These are phyloP conservation scores for Rhinoderma darwinii DNA, from an alignment of 2,113 vertebrate genomes.

Conservation along the genomic window DNA sequence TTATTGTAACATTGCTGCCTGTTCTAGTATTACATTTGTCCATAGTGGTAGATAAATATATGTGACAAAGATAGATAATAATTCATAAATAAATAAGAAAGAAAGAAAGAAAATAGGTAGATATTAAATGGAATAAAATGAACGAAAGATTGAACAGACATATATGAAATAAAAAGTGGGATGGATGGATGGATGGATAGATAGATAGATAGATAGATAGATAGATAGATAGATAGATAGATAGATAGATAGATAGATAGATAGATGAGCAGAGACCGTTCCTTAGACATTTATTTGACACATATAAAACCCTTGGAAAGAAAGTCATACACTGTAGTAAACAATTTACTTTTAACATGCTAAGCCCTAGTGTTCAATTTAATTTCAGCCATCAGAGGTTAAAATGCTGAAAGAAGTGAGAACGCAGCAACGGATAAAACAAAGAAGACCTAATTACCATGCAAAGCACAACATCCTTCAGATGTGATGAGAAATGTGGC, in stretches of 20 bases:
- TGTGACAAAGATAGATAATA: not conserved
- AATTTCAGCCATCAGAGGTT: slow-evolving; percentile 66
- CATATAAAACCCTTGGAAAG: not conserved
- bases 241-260: slow-evolving; percentile 55
- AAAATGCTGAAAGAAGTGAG: slow-evolving; percentile 69
- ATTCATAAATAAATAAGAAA: slow-evolving; percentile 28
- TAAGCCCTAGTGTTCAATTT: slow-evolving; percentile 62
- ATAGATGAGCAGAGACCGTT: no score
- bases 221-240: slow-evolving; percentile 15
- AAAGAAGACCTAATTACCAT: slow-evolving; percentile 87
- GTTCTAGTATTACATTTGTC: not conserved
- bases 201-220: no score
- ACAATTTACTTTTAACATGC: slow-evolving; percentile 63
- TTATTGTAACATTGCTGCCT: not conserved
- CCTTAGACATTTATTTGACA: not conserved
- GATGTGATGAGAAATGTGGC: slow-evolving; percentile 84
- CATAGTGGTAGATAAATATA: no score
- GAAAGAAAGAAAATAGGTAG: no score
- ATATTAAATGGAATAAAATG: no score
- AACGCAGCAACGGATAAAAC: slow-evolving; percentile 75
- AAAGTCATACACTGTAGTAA: slow-evolving; percentile 6
- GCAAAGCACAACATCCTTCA: slow-evolving; percentile 82
- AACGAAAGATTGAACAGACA: no score
- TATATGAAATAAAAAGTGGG: no score
- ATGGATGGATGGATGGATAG: no score